Evolutionary conservation across 2,113 vertebrate species (phyloP).

Genomic region (Leptosomus discolor): DNA sequence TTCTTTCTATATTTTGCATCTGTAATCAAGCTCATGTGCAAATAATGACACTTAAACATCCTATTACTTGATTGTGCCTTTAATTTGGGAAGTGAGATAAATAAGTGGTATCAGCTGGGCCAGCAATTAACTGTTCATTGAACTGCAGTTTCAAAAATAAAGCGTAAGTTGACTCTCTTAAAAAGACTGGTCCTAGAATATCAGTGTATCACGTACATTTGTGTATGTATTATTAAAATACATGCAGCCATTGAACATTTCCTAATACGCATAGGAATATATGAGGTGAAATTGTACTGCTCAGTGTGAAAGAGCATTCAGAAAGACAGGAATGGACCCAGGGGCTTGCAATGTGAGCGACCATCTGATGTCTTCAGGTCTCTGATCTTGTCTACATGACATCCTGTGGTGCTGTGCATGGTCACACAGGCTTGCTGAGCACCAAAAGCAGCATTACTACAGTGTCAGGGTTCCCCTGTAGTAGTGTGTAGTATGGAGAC

Average conservation of each 20-base stretch:
- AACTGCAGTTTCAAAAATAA: slow-evolving; percentile 31
- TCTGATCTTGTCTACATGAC: background rate
- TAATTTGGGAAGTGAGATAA: background rate
- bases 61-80: background rate
- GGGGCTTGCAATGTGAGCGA: fast-evolving
- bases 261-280: background rate
- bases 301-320: background rate
- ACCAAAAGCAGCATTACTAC: background rate
- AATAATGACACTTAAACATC: background rate
- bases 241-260: background rate
- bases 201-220: background rate
- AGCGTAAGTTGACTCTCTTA: background rate
- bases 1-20: slow-evolving; percentile 10
- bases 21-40: background rate
- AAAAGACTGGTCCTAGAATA: background rate
- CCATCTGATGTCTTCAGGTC: background rate
- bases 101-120: slow-evolving; percentile 14
- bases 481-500: fast-evolving
- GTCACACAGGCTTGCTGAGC: background rate
- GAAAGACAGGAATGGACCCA: background rate
- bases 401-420: background rate
- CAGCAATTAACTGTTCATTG: slow-evolving; percentile 31
- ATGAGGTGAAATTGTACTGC: background rate
- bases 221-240: background rate
- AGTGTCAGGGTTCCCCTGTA: background rate